phyloP scores from a whole-genome alignment of 2,797 vertebrate genomes.

The Rhinophrynus dorsalis region DNA sequence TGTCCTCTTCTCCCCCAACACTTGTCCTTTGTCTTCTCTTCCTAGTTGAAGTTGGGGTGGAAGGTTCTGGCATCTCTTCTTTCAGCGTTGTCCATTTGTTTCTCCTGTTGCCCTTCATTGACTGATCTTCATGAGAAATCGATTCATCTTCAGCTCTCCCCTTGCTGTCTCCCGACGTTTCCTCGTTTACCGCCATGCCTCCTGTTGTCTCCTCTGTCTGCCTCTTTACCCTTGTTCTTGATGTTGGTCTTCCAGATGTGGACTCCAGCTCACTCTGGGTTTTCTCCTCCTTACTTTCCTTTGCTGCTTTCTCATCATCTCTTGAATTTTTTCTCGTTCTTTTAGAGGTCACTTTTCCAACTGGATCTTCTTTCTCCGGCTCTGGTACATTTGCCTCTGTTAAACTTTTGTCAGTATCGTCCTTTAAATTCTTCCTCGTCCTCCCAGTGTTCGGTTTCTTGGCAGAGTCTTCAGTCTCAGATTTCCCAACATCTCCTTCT shows the following conservation, averaged over 20 bases:
- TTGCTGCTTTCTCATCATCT: neutral
- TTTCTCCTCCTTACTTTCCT: neutral
- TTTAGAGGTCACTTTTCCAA: neutral
- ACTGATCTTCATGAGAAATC: neutral
- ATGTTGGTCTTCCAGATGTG: neutral
- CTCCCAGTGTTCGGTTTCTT: neutral
- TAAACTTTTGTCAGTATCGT: neutral
- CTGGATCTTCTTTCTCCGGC: neutral
- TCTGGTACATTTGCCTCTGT: neutral
- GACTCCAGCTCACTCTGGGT: neutral
- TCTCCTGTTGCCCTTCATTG: neutral
- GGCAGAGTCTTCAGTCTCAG: neutral
- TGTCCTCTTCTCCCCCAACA: neutral
- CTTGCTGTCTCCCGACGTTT: neutral
- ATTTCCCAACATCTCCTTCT: neutral
- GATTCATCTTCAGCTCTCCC: neutral
- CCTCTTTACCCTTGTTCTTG: slow-evolving; percentile 6
- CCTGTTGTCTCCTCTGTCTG: neutral
- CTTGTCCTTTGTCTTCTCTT: slow-evolving; percentile 14
- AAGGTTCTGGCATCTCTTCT: neutral
- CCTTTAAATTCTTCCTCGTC: slow-evolving; percentile 1
- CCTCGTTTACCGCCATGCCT: neutral
- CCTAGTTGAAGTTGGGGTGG: neutral
- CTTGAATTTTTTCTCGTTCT: neutral
- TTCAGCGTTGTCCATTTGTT: neutral